Conservation (phyloP, 2,797 vertebrate species). For the Acestrorhynchus altus region DNA sequence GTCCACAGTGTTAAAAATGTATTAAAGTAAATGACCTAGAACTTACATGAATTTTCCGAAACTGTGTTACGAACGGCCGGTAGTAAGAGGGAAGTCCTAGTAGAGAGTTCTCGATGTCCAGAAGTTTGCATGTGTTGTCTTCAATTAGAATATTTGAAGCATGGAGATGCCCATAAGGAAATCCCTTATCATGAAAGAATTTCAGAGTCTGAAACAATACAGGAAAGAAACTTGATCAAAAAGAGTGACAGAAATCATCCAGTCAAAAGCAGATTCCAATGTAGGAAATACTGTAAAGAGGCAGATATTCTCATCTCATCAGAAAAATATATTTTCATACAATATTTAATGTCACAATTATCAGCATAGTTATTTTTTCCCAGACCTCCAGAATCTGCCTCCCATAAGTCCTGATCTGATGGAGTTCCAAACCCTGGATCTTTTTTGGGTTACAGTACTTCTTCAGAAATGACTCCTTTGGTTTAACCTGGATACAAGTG, state of each 20-base stretch:
- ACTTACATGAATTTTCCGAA: slow-evolving; percentile 95
- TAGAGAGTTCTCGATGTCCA: slow-evolving; percentile 92
- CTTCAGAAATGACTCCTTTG: slow-evolving; percentile 91
- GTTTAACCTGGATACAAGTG: slow-evolving; percentile 83
- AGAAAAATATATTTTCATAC: neutral
- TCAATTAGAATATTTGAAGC: slow-evolving; percentile 90
- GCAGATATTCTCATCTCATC: neutral
- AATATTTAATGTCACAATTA: neutral
- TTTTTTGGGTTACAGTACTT: slow-evolving; percentile 96
- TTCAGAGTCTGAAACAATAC: slow-evolving; percentile 81
- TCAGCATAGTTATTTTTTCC: neutral
- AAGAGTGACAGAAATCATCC: neutral
- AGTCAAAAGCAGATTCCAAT: neutral
- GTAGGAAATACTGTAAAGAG: neutral
- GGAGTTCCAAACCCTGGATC: slow-evolving; percentile 91
- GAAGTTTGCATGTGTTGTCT: slow-evolving; percentile 86
- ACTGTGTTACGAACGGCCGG: slow-evolving; percentile 86
- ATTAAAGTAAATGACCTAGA: neutral
- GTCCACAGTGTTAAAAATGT: neutral
- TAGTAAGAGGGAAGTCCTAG: slow-evolving; percentile 91
- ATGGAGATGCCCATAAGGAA: slow-evolving; percentile 94
- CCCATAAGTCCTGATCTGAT: slow-evolving; percentile 89
- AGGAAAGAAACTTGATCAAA: neutral
- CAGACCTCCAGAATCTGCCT: slow-evolving; percentile 94
- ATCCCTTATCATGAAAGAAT: slow-evolving; percentile 90